Base-by-base conservation (phyloP, 2,113 vertebrate species). In the Siniperca chuatsi region DNA sequence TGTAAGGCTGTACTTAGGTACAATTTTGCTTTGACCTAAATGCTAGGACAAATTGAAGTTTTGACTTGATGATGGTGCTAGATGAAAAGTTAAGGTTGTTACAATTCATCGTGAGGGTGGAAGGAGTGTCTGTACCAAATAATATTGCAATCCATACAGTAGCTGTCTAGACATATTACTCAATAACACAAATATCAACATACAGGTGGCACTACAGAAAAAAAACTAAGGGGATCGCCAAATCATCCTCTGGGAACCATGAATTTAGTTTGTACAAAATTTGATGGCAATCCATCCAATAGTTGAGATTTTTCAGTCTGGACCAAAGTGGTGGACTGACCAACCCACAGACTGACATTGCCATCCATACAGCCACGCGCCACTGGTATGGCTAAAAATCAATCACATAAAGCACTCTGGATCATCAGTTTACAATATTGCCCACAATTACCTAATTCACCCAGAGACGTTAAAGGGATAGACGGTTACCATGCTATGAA, bases 221-320 rank as follows among this genome's bases (percentile, higher is more conserved):
- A 79, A 60, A 25, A 25, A 25, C 50, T 58, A 46, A 57, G 25
- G 4, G 37, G 7, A 50, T 78, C 42, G 33, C 50, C 4, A 52
- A 65, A 73, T 79, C 23, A 46, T 79, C 40, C 16, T 75, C 21
- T 66, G 50, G 42, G n/a, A 8, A 18, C 42, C 37, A 23, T 62
- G 8, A 80, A 70, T 64, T 25, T 25, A 25, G 40, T 75, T 61
- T 72, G 21, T 74, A 57, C 15, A 67, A n/a, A 16, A 70, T 55
- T n/a, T 62, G 15, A 66, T n/a, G 23, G 50, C 21, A 44, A 20
- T 52, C 16, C 50, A 52, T 52, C 50, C 18, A 20, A 42, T 44
- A 52, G 40, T 64, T 50, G n/a, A n/a, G 0, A 52, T 54, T 44
- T 46, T 44, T 75, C 20, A 37, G 23, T 46, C 46, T 60, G 37